Conservation (phyloP, 2,113 vertebrate genomes). For the Geothlypis trichas region DNA sequence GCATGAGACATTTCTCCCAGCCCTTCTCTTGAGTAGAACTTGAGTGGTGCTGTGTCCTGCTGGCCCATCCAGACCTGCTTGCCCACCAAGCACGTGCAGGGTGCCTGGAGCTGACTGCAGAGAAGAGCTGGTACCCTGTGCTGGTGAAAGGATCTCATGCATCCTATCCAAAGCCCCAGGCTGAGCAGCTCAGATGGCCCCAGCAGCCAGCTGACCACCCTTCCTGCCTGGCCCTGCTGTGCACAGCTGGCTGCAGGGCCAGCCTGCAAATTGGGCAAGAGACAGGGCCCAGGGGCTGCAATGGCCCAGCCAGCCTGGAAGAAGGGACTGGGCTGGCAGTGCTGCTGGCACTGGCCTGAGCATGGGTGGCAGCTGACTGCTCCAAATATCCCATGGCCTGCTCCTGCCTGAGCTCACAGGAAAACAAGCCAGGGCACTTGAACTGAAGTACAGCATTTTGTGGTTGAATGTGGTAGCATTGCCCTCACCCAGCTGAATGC, state of each 20-base stretch:
- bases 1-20: neutral
- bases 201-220: neutral
- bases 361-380: neutral
- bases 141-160: neutral
- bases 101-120: neutral
- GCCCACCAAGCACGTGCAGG: neutral
- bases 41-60: neutral
- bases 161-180: neutral
- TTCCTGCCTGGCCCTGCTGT: rapidly evolving
- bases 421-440: neutral
- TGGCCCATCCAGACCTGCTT: neutral
- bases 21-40: neutral
- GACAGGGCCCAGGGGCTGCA: neutral
- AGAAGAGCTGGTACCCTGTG: neutral
- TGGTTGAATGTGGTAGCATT: neutral
- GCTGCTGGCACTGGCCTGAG: neutral
- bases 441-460: neutral
- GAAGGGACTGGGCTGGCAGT: neutral
- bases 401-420: neutral
- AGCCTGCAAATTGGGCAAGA: neutral
- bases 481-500: neutral
- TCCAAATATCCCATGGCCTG: rapidly evolving
- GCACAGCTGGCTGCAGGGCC: neutral
- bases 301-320: neutral
- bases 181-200: neutral